phyloP scores from a whole-genome alignment of 2,888 invertebrate genomes.

The Cyaniris semiargus region DNA sequence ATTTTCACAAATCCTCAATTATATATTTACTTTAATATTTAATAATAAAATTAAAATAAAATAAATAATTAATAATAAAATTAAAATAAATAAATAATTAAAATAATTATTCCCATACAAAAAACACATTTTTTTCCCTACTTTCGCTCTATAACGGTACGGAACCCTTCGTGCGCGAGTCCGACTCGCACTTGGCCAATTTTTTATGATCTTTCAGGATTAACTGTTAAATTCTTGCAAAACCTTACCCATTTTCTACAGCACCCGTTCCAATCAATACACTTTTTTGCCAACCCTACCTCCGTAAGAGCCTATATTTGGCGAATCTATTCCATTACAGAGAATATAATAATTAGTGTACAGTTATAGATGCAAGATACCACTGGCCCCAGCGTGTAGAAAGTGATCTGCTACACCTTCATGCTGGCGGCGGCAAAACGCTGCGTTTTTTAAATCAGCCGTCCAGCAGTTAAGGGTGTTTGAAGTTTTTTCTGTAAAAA shows the following conservation, averaged over 20 bases:
- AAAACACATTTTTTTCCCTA: too few species aligned
- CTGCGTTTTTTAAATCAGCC: not conserved
- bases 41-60: too few species aligned
- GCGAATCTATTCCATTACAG: constrained; percentile 76
- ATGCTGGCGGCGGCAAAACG: not conserved
- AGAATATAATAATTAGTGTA: constrained; percentile 75
- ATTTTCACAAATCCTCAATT: too few species aligned
- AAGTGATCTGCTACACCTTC: constrained; percentile 38
- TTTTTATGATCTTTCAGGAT: too few species aligned
- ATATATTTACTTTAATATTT: too few species aligned
- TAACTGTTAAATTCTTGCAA: not conserved
- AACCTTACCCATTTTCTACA: not conserved
- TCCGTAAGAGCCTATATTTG: constrained; percentile 69
- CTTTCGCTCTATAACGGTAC: too few species aligned
- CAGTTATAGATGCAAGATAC: constrained; percentile 72
- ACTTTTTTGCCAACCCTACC: constrained; percentile 49
- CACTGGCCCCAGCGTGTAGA: constrained; percentile 37
- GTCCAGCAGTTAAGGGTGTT: not conserved
- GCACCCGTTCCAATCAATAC: not conserved
- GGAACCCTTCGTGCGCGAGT: too few species aligned
- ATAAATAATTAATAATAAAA: too few species aligned
- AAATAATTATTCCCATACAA: too few species aligned
- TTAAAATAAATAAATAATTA: too few species aligned
- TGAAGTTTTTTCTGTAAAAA: too few species aligned
- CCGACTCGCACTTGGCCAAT: too few species aligned